phyloP scores from a whole-genome alignment of 2,888 invertebrate species.

The Thyatira batis region DNA sequence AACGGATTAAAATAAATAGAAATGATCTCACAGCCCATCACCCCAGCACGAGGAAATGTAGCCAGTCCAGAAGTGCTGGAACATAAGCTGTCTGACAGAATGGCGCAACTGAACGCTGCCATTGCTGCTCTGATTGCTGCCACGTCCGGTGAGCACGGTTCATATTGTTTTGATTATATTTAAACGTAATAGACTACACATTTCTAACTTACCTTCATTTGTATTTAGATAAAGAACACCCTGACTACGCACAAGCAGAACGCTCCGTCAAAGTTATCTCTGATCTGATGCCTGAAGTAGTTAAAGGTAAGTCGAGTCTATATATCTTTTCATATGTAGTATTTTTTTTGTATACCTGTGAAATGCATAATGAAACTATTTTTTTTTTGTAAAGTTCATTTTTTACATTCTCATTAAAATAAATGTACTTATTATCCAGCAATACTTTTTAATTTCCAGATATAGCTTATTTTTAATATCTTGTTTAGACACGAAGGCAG shows the following conservation, averaged over 20 bases:
- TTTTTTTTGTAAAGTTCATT: no score
- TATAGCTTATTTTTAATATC: conserved; percentile 40
- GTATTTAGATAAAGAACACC: conserved; percentile 37
- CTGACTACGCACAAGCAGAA: conserved; percentile 41
- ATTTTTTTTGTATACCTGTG: no score
- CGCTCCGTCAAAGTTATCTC: conserved; percentile 33
- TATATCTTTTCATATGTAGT: no score
- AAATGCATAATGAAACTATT: no score
- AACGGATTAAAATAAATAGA: neutral
- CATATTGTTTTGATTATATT: neutral
- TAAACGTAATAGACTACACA: neutral
- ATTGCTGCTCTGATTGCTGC: conserved; percentile 37
- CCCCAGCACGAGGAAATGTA: neutral
- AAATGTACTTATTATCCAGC: no score
- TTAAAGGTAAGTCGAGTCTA: conserved; percentile 36
- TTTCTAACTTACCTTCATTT: neutral
- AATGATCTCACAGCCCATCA: neutral
- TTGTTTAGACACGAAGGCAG: conserved; percentile 35
- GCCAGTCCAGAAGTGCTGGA: neutral
- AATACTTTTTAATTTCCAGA: neutral
- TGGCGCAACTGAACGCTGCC: conserved; percentile 35
- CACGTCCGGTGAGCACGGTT: conserved; percentile 22
- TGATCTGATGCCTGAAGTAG: conserved; percentile 40
- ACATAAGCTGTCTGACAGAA: neutral
- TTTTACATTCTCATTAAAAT: no score